A percentile compares a stretch with the other conserved stretches of the same genome.
These are phyloP conservation scores for Peucedramus taeniatus DNA, from an alignment of 2,113 vertebrate genomes.

Conservation along the genomic window DNA sequence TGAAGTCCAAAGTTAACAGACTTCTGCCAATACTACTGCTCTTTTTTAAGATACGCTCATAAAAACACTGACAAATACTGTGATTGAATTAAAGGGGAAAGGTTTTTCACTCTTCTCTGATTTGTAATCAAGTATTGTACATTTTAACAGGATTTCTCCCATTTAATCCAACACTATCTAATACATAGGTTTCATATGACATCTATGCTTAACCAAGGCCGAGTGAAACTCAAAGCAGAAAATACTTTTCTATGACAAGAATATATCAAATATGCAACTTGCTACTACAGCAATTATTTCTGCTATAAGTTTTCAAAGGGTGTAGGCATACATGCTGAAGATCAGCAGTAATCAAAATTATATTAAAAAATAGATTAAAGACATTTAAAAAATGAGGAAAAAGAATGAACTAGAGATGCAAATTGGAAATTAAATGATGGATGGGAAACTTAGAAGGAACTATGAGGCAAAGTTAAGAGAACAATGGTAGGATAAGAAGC, in stretches of 20 bases:
- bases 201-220: neutral
- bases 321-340: neutral
- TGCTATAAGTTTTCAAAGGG: neutral
- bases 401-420: neutral
- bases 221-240: neutral
- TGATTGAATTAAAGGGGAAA: neutral
- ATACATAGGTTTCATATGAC: neutral
- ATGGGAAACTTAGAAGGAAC: neutral
- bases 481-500: neutral
- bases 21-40: neutral
- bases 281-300: neutral
- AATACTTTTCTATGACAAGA: neutral
- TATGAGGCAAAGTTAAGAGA: neutral
- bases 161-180: neutral
- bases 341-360: neutral
- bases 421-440: neutral
- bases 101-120: neutral
- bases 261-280: neutral
- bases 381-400: neutral
- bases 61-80: neutral
- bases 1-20: neutral
- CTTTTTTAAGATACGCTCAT: neutral
- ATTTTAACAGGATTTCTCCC: neutral
- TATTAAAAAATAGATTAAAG: neutral
- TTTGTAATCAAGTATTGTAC: neutral